Base-by-base conservation (phyloP, 2,113 vertebrate species). In the Bufo bufo region DNA sequence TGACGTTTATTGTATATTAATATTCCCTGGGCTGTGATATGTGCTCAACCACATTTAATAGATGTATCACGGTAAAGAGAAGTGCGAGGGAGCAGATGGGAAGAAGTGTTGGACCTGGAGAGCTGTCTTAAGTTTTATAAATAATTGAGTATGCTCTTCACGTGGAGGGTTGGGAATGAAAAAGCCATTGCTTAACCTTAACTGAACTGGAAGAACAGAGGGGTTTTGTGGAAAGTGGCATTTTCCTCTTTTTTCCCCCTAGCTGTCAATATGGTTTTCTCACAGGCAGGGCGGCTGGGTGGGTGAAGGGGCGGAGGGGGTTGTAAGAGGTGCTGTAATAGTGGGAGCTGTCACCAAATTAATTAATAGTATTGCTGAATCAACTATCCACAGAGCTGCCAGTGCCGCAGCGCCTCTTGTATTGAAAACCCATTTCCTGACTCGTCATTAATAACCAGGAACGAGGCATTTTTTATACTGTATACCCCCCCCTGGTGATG, bases 1-100 rank as follows among this genome's bases (percentile, higher is more conserved):
- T 49, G 47, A 66, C 81, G n/a, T 84, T 84, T 66, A 84, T 65
- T 78, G 87, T 84, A 69, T 84, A 78, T 88, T 88, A 88, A 88
- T 84, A 88, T 84, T 84, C 87, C 87, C 87, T 50, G 63, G 61
- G 81, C 81, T 84, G 81, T 78, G 69, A 74, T 66, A 66, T 84
- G 75, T 88, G 63, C 75, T 69, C 59, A 56, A 77, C 58, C 72
- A 69, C 61, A 77, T 61, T 88, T 83, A 83, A 88, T 82, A 88
- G 86, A 75, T 88, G 52, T 75, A 83, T 88, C 54, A 88, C 86
- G 61, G 82, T 82, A 49, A 52, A 65, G 33, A 87, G 74, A 82
- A 74, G 45, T 49, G 78, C 45, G 47, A 74, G 82, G 66, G 66
- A 82, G 66, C 54, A 88, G 45, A 83, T 82, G 20, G 45, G 17